Evolutionary conservation across 1,140 invertebrate genomes (phyloP).

Genomic region (Sipha flava): DNA sequence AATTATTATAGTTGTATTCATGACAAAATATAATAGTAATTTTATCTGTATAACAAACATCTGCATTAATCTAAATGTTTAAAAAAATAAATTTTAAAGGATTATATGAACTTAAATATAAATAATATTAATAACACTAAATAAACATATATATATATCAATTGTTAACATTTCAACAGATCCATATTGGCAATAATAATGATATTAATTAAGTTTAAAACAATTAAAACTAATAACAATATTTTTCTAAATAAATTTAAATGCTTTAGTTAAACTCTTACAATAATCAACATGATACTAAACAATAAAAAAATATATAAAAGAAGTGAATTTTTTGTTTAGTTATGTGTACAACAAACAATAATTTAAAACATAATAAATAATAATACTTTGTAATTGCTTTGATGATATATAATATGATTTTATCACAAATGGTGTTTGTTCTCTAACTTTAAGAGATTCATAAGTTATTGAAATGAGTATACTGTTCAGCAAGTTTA

Average conservation of each 20-base stretch:
- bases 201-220: not conserved
- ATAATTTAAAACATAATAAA: constrained; percentile 21
- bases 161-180: not conserved
- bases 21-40: too few species aligned
- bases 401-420: not conserved
- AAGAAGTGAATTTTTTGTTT: not conserved
- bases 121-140: constrained; percentile 8
- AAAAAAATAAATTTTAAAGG: constrained; percentile 1
- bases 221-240: not conserved
- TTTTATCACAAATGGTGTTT: constrained; percentile 6
- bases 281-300: constrained; percentile 21
- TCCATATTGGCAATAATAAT: not conserved
- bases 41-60: not conserved
- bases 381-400: constrained; percentile 29
- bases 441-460: not conserved
- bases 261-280: constrained; percentile 12
- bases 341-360: constrained; percentile 9
- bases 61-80: not conserved
- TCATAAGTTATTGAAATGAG: not conserved
- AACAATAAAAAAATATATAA: constrained; percentile 14
- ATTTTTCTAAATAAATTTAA: constrained; percentile 4
- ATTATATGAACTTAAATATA: not conserved
- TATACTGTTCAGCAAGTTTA: not conserved
- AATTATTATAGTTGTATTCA: too few species aligned
- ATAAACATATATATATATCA: constrained; percentile 19